phyloP scores from a whole-genome alignment of 2,888 invertebrate species.

The Platycnemis pennipes region DNA sequence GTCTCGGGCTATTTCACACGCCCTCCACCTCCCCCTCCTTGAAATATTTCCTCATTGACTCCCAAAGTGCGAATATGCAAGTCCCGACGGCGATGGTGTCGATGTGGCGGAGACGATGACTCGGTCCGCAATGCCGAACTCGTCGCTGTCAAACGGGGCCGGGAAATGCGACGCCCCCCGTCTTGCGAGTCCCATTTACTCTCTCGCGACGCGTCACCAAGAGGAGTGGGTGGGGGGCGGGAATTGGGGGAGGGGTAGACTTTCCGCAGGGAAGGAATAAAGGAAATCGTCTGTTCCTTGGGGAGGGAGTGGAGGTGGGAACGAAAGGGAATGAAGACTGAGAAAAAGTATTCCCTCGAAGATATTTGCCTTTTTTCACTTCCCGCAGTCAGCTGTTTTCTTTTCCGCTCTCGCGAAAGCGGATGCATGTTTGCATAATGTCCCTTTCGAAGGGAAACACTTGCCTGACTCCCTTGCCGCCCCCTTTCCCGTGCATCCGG shows the following conservation, averaged over 20 bases:
- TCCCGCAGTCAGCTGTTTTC: conserved; percentile 9
- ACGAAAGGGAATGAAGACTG: background rate
- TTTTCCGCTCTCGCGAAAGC: background rate
- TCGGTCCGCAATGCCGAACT: conserved; percentile 52
- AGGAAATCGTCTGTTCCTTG: background rate
- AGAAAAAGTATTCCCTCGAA: background rate
- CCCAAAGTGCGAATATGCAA: background rate
- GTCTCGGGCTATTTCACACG: conserved; percentile 31
- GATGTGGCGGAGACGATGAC: background rate
- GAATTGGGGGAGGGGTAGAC: background rate
- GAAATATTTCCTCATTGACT: background rate
- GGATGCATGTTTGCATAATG: background rate
- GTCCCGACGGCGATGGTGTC: background rate
- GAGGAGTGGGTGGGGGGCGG: background rate
- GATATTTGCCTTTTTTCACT: background rate
- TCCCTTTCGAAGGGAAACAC: background rate
- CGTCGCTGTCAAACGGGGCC: background rate
- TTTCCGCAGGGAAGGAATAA: too few relatives aligned
- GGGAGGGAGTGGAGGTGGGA: background rate
- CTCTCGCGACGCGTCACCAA: too few relatives aligned
- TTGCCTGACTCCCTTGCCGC: background rate
- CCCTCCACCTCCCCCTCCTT: background rate
- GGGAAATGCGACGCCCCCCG: background rate
- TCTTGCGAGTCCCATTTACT: too few relatives aligned
- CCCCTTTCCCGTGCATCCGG: background rate